Conservation (phyloP, 2,888 invertebrate species). For the Clusia tigrina region DNA sequence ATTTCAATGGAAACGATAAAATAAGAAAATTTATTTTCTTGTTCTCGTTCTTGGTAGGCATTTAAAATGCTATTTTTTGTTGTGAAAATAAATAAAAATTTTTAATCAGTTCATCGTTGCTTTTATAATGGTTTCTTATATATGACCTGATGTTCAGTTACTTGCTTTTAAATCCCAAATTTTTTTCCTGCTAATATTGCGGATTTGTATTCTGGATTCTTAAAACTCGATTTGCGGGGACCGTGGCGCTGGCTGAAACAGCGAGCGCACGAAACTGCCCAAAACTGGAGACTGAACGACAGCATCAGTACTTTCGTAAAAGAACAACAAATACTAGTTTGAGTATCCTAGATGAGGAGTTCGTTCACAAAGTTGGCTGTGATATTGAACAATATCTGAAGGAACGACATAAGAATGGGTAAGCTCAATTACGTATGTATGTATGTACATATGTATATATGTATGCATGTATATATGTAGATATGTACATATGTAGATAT, state of each 20-base stretch:
- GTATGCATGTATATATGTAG: no score
- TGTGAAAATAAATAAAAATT: background rate
- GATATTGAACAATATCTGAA: constrained; percentile 62
- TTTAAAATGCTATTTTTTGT: background rate
- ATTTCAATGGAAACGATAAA: constrained; percentile 5
- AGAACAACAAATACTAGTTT: constrained; percentile 51
- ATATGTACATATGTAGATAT: no score
- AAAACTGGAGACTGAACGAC: background rate
- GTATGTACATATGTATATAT: constrained; percentile 7
- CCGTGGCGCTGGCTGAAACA: background rate
- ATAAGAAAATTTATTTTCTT: background rate
- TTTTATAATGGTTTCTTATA: background rate
- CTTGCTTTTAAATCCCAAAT: background rate
- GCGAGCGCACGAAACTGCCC: background rate
- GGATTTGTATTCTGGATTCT: background rate
- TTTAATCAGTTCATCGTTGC: background rate
- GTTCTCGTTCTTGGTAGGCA: background rate
- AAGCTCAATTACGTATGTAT: constrained; percentile 38
- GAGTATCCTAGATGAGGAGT: constrained; percentile 62
- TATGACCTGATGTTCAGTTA: no score
- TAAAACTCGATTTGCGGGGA: background rate
- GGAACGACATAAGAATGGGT: constrained; percentile 58
- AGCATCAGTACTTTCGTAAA: constrained; percentile 38
- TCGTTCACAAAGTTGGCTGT: constrained; percentile 61
- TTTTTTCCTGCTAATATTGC: background rate